phyloP scores from a whole-genome alignment of 23 tunicate genomes.

The Trididemnum nubilum region DNA sequence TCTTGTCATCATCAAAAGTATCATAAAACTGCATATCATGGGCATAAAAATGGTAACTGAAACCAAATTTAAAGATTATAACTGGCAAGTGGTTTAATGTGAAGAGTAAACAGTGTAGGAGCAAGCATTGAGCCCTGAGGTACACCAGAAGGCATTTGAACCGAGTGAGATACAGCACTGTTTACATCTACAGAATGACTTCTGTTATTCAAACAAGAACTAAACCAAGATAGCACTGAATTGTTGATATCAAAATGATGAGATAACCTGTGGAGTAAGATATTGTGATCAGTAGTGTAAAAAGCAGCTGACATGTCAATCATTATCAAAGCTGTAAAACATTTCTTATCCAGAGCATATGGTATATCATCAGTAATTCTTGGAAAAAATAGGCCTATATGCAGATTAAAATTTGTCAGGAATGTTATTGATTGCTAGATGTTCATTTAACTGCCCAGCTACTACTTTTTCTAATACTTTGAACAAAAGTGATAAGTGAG shows the following conservation, averaged over 20 bases:
- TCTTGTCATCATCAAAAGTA: too few species aligned
- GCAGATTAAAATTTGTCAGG: background rate
- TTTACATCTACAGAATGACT: background rate
- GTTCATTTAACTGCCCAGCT: background rate
- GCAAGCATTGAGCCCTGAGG: constrained; percentile 17
- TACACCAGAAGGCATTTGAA: background rate
- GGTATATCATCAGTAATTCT: background rate
- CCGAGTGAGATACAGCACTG: background rate
- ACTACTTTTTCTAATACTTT: constrained; percentile 1
- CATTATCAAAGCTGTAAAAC: background rate
- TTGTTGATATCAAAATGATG: background rate
- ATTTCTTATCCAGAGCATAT: background rate
- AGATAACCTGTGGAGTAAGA: constrained; percentile 4
- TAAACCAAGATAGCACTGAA: background rate
- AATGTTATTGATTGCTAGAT: background rate
- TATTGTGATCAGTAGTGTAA: background rate
- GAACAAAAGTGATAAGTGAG: background rate
- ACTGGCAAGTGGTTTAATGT: constrained; percentile 4
- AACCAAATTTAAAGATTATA: too few species aligned
- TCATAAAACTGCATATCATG: too few species aligned
- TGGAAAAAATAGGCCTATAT: background rate
- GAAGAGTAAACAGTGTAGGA: background rate
- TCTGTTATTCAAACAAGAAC: background rate
- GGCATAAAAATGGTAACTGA: too few species aligned
- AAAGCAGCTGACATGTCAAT: constrained; percentile 9